These are phyloP conservation scores for Ormyrus rosae DNA, from an alignment of 2,888 invertebrate genomes.

Conservation along the genomic window DNA sequence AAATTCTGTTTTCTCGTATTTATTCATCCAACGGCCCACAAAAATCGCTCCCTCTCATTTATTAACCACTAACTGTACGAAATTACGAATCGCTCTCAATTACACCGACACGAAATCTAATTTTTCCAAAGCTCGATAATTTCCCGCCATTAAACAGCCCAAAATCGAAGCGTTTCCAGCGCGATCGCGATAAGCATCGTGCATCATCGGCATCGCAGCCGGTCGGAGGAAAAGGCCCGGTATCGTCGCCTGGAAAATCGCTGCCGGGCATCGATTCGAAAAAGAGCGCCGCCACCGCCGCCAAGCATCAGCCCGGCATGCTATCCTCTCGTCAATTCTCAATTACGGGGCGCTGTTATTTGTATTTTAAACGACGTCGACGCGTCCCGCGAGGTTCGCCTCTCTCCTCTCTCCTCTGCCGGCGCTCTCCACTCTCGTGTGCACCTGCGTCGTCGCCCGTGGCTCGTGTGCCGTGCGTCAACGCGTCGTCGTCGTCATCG, in stretches of 20 bases:
- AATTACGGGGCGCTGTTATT: constrained; percentile 66
- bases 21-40: constrained; percentile 42
- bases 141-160: too few species aligned
- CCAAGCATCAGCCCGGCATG: constrained; percentile 59
- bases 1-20: constrained; percentile 26
- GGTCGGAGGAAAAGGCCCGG: constrained; percentile 46
- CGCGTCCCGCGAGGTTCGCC: constrained; percentile 43
- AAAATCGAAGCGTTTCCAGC: too few species aligned
- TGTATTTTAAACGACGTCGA: constrained; percentile 64
- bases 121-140: too few species aligned
- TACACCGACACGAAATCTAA: not conserved
- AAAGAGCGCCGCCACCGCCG: constrained; percentile 39
- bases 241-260: too few species aligned
- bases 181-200: not conserved
- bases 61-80: not conserved
- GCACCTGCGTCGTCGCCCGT: constrained; percentile 34
- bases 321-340: constrained; percentile 69
- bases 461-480: constrained; percentile 43
- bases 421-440: constrained; percentile 22
- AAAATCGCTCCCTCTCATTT: constrained; percentile 24
- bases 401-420: constrained; percentile 21
- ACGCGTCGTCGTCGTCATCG: constrained; percentile 60
- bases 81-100: constrained; percentile 12
- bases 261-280: too few species aligned
- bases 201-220: constrained; percentile 9